phyloP scores from a whole-genome alignment of 2,797 vertebrate species.

The Alcedo quadribrachys region DNA sequence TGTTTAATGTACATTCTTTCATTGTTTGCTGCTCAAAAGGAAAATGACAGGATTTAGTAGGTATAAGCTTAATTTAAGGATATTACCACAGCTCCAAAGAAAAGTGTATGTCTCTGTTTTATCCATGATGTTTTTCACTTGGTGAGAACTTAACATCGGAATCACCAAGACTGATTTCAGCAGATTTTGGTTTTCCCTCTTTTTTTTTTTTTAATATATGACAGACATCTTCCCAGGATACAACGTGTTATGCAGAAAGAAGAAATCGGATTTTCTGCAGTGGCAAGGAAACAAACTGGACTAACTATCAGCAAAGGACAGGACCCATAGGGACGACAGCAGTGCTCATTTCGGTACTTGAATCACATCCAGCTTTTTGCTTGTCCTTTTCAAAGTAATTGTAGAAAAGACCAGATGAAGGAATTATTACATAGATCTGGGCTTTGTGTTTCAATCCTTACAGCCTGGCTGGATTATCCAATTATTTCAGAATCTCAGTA shows the following conservation, averaged over 20 bases:
- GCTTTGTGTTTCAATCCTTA: conserved; percentile 7
- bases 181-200: neutral
- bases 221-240: neutral
- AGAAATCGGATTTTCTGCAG: neutral
- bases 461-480: neutral
- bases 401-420: neutral
- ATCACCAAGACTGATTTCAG: neutral
- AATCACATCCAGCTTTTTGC: neutral
- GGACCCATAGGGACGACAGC: neutral
- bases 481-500: neutral
- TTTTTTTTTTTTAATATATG: neutral
- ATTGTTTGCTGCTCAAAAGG: neutral
- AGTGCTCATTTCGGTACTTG: neutral
- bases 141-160: neutral
- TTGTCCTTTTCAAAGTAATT: conserved; percentile 5
- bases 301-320: neutral
- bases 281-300: neutral
- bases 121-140: neutral
- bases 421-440: neutral
- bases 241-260: neutral
- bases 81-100: neutral
- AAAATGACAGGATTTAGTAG: neutral
- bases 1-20: neutral
- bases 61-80: neutral
- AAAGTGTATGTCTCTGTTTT: neutral